Evolutionary conservation across 2,797 vertebrate genomes (phyloP).

Genomic region (Ataeniobius toweri): DNA sequence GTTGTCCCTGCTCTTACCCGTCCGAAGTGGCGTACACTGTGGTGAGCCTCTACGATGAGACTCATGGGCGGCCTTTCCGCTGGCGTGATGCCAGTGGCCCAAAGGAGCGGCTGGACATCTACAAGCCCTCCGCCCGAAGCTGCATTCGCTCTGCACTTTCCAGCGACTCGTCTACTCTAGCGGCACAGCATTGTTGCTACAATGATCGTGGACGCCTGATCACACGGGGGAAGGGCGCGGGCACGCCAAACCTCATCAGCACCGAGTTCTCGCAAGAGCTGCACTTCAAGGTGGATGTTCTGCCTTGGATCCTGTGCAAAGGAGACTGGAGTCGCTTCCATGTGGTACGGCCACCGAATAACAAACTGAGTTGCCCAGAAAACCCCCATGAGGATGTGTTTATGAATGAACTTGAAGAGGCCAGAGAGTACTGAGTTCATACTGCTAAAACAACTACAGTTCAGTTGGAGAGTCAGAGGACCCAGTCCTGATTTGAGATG

Average conservation of each 20-base stretch:
- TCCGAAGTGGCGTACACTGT: conserved; percentile 81
- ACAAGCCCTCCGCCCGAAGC: conserved; percentile 88
- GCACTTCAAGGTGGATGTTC: conserved; percentile 92
- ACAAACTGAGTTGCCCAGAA: conserved; percentile 83
- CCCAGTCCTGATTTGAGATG: conserved; percentile 54
- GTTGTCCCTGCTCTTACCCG: conserved; percentile 89
- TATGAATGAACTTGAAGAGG: conserved; percentile 91
- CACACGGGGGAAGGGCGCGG: conserved; percentile 90
- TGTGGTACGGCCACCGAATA: conserved; percentile 87
- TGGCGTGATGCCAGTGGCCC: conserved; percentile 90
- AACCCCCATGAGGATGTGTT: conserved; percentile 89
- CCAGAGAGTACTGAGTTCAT: conserved; percentile 87
- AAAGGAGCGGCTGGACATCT: conserved; percentile 89
- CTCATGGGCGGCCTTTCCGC: conserved; percentile 80
- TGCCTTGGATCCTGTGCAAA: conserved; percentile 95
- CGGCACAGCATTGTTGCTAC: conserved; percentile 92
- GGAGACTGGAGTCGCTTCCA: conserved; percentile 97
- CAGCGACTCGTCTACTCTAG: conserved; percentile 84
- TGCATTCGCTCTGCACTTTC: conserved; percentile 90
- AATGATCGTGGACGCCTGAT: conserved; percentile 85
- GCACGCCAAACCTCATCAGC: conserved; percentile 90
- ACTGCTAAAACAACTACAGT: conserved; percentile 56
- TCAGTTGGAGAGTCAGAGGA: conserved; percentile 46
- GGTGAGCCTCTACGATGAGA: conserved; percentile 84
- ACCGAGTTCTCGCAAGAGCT: conserved; percentile 91